A percentile compares a stretch with the other conserved stretches of the same genome.
Conservation (phyloP, 1,140 invertebrate species). For the Ladona fulva region DNA sequence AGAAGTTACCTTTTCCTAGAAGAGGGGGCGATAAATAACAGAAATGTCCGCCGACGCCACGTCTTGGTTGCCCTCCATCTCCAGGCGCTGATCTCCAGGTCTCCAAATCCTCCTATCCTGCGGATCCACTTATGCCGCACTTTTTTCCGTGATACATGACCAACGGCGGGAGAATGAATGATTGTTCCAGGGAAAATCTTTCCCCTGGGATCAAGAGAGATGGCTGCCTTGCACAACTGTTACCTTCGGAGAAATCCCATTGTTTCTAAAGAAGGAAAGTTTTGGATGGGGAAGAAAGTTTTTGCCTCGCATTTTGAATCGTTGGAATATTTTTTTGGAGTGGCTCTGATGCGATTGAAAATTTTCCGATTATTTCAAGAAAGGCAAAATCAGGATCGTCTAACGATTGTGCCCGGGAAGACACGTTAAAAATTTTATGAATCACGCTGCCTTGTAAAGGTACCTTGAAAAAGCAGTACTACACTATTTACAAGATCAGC, state of each 20-base stretch:
- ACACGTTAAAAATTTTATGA: no score
- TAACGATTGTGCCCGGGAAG: no score
- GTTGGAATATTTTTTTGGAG: no score
- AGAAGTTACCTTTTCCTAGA: no score
- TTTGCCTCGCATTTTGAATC: no score
- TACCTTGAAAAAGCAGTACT: no score
- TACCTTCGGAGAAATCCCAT: not conserved
- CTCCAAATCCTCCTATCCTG: not conserved
- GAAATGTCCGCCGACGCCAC: not conserved
- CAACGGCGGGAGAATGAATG: not conserved
- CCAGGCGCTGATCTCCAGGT: not conserved
- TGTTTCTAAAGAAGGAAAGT: not conserved
- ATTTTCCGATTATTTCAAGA: no score
- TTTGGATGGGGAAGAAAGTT: not conserved
- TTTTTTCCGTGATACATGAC: not conserved
- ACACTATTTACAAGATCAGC: no score
- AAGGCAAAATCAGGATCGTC: no score
- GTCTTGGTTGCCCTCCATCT: not conserved
- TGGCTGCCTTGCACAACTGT: not conserved
- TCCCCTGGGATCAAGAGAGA: not conserved
- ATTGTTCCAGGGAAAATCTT: not conserved
- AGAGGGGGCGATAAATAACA: not conserved
- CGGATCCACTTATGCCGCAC: slow-evolving; percentile 1
- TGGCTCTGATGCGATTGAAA: no score
- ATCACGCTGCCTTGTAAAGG: no score